These are phyloP conservation scores for Ictalurus furcatus DNA, from an alignment of 2,113 vertebrate genomes.

Conservation along the genomic window DNA sequence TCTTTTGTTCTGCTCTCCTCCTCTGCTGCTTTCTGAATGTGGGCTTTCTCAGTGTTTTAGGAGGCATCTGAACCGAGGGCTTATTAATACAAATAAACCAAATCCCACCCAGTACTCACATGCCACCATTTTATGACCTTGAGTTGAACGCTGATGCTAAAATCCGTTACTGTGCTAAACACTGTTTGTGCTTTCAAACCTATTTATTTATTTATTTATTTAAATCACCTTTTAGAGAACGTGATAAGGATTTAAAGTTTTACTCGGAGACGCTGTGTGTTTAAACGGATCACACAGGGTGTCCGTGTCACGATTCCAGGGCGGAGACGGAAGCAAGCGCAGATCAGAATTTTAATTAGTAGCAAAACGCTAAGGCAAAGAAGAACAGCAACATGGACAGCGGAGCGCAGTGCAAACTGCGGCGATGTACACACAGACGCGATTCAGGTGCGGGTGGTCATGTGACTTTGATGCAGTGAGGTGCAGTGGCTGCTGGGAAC, in stretches of 20 bases:
- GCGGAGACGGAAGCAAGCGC: too few species aligned
- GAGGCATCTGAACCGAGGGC: not conserved
- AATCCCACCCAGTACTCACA: not conserved
- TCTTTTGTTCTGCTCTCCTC: conserved; percentile 35
- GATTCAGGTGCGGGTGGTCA: too few species aligned
- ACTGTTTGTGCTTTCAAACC: not conserved
- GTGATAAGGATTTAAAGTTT: not conserved
- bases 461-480: too few species aligned
- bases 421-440: too few species aligned
- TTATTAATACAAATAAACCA: not conserved
- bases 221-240: not conserved
- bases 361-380: too few species aligned
- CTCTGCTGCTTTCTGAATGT: conserved; percentile 7
- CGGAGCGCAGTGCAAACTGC: too few species aligned
- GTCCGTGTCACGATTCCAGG: too few species aligned
- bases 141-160: not conserved
- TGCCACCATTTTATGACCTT: not conserved
- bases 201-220: too few species aligned
- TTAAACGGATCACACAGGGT: not conserved
- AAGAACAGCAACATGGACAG: too few species aligned
- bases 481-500: too few species aligned
- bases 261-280: not conserved
- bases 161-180: too few species aligned
- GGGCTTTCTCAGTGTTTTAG: not conserved
- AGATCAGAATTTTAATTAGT: too few species aligned